Evolutionary conservation across 2,888 invertebrate species (phyloP), one percentile per base, ranked within the genome.

Genomic region (Microctonus hyperodae): DNA sequence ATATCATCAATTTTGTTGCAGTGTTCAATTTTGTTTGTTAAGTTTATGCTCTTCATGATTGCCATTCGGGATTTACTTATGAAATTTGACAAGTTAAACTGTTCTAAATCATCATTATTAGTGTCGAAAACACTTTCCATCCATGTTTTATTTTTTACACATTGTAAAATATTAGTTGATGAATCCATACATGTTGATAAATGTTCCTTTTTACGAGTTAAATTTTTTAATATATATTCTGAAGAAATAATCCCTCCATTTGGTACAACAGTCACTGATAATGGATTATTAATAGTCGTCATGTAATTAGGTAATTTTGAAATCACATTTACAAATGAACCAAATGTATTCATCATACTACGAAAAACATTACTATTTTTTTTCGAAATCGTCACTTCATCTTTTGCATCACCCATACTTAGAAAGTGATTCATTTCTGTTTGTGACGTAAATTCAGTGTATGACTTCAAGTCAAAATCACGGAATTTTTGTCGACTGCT

Each of bases 241-340:
- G 73, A 74, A 3, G 78, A 70, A 37, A 76, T 75, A 51, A 76
- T 70, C 53, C 75, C 73, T 35, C 76, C 75, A 57, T 78, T 74
- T 5, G 76, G 73, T 5, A 79, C 77, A 7, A 81, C 69, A 2
- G 79, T 81, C 25, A 80, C 79, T 1, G 79, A 81, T 10, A 81
- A 67, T 0, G 76, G 72, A 59, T 70, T 75, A 68, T 76, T 77
- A 50, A 75, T 70, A 23, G 66, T 74, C 3, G 74, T 63, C 64
- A 74, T 73, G 1, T 78, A 71, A 13, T 67, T 67, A 6, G 77
- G 73, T 20, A 74, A 71, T 70, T 72, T 78, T 31, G 68, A 69
- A 1, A 79, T 44, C 5, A 70, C 51, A 37, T 71, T 76, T 7
- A 72, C 67, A 0, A 76, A 5, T 23, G 74, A 71, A 5, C 70